These are phyloP conservation scores for Rutpela maculata DNA, from an alignment of 2,888 invertebrate species.

Conservation along the genomic window DNA sequence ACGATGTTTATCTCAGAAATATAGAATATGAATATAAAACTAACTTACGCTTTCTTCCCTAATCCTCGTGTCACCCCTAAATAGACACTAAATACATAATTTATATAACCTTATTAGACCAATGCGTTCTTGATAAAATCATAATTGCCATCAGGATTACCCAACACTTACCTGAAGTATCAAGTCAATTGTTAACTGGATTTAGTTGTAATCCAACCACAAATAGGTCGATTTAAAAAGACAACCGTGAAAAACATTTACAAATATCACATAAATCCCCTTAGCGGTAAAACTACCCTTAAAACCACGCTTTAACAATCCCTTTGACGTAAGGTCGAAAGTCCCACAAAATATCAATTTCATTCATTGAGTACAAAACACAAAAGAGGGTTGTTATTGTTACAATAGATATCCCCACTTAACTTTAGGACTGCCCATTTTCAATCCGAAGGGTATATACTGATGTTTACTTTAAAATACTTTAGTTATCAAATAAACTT, in stretches of 20 bases:
- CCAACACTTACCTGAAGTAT: slow-evolving; percentile 30
- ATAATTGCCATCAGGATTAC: slow-evolving; percentile 29
- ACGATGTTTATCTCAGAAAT: too few relatives aligned
- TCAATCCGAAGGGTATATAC: slow-evolving; percentile 65
- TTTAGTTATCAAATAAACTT: slow-evolving; percentile 65
- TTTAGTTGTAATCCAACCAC: slow-evolving; percentile 67
- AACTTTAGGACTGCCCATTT: slow-evolving; percentile 69
- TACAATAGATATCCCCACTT: slow-evolving; percentile 71
- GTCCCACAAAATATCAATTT: slow-evolving; percentile 69
- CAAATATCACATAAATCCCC: slow-evolving; percentile 64
- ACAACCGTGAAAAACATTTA: slow-evolving; percentile 72
- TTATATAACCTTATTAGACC: not conserved
- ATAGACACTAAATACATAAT: not conserved
- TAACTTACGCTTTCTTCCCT: too few relatives aligned
- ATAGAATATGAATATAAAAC: too few relatives aligned
- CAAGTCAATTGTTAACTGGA: slow-evolving; percentile 32
- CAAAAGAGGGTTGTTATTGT: slow-evolving; percentile 72
- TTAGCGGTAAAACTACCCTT: slow-evolving; percentile 57
- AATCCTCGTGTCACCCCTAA: not conserved
- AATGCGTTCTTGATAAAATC: slow-evolving; percentile 24
- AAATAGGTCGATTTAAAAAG: slow-evolving; percentile 67
- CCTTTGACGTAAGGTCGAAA: slow-evolving; percentile 64
- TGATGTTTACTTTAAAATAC: slow-evolving; percentile 68
- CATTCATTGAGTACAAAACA: slow-evolving; percentile 70
- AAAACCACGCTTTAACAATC: slow-evolving; percentile 56